Conservation (phyloP, 1,140 invertebrate species). For the Pachypsylla venusta region DNA sequence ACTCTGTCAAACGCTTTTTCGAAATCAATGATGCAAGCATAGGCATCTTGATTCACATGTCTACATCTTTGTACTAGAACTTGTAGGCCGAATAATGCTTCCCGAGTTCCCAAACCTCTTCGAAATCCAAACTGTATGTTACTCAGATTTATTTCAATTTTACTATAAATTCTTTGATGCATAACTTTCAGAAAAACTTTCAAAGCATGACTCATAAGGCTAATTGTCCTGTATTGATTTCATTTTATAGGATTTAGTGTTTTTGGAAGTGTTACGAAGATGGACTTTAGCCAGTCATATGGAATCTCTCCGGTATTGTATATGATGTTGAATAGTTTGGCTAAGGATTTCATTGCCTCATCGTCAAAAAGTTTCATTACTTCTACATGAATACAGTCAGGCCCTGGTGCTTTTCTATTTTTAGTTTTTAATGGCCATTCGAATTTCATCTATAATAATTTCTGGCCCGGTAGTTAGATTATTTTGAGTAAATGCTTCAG, state of each 20-base stretch:
- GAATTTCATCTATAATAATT: no score
- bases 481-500: no score
- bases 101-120: constrained; percentile 19
- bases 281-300: constrained; percentile 19
- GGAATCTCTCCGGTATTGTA: constrained; percentile 21
- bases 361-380: no score
- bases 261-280: constrained; percentile 19
- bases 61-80: constrained; percentile 18
- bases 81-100: constrained; percentile 19
- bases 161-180: constrained; percentile 18
- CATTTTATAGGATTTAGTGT: constrained; percentile 18
- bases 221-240: constrained; percentile 18
- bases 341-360: background rate
- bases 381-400: no score
- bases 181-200: constrained; percentile 22
- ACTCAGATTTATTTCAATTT: background rate
- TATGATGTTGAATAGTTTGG: constrained; percentile 16
- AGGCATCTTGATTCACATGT: constrained; percentile 21
- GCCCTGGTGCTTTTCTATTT: no score
- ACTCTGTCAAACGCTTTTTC: constrained; percentile 18
- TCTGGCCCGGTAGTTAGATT: no score
- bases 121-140: constrained; percentile 21
- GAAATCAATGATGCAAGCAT: constrained; percentile 18
- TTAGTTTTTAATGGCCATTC: no score
- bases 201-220: constrained; percentile 18